These are phyloP conservation scores for Ochropleura leucogaster DNA, from an alignment of 2,888 invertebrate genomes.

Conservation along the genomic window DNA sequence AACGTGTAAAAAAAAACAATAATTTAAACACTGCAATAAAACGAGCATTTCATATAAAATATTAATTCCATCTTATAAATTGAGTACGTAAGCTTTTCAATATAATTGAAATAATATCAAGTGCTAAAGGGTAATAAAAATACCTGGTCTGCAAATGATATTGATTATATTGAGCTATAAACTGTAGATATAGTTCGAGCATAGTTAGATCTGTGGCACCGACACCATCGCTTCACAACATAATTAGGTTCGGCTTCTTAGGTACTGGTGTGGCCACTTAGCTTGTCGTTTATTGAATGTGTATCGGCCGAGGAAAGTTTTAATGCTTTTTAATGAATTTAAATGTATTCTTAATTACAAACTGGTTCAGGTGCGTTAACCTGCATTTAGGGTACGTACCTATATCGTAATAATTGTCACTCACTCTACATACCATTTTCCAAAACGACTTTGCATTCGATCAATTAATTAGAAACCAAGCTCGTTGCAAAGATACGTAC, in stretches of 20 bases:
- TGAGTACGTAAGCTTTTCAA: conserved; percentile 16
- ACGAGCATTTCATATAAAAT: conserved; percentile 13
- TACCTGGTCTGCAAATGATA: conserved; percentile 31
- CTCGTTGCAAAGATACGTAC: conserved; percentile 21
- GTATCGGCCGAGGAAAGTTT: conserved; percentile 83
- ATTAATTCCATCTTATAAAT: conserved; percentile 32
- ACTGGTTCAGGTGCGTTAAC: conserved; percentile 87
- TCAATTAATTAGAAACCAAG: conserved; percentile 38
- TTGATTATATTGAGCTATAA: conserved; percentile 35
- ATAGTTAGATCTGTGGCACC: conserved; percentile 42
- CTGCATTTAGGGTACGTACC: conserved; percentile 75
- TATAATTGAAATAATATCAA: conserved; percentile 41
- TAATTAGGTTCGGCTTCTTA: conserved; percentile 69
- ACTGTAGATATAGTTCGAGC: conserved; percentile 31
- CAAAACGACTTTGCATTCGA: conserved; percentile 39
- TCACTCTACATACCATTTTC: conserved; percentile 61
- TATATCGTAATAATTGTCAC: conserved; percentile 54
- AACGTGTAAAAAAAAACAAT: conserved; percentile 10
- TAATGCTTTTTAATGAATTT: conserved; percentile 89
- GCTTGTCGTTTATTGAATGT: conserved; percentile 75
- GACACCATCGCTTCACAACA: conserved; percentile 47
- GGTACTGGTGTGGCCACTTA: conserved; percentile 78
- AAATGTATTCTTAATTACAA: conserved; percentile 88
- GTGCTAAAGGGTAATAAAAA: conserved; percentile 44
- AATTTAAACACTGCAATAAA: conserved; percentile 10